Evolutionary conservation across 2,113 vertebrate genomes (phyloP), one percentile per base, ranked within the genome.

Genomic region (Indicator indicator): DNA sequence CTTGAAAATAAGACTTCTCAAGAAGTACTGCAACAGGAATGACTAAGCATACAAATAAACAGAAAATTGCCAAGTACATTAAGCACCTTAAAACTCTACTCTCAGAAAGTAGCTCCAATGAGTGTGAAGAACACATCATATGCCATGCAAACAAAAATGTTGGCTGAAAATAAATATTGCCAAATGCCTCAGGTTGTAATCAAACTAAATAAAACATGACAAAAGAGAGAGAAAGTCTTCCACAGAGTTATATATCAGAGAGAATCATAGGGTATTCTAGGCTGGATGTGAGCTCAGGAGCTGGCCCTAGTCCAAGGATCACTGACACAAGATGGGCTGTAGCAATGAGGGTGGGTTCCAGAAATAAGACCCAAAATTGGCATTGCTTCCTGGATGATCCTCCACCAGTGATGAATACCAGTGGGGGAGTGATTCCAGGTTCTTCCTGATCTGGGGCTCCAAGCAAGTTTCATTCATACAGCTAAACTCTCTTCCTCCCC

Each of bases 351-450:
- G 5, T 14, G 13, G 9, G 19, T n/a, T 72, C 44, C 27, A 77
- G 30, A 19, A 50, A 16, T 0, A 0, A n/a, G 14, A 55, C 21
- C 6, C 11, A 33, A 24, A 71, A 42, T 5, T 10, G 6, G 9
- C 26, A 52, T 44, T 1, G 0, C 4, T 75, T 24, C 44, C 58
- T 56, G 28, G 38, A 26, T 83, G 17, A 48, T 36, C 33, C 3
- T 48, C 50, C 6, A 5, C 14, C 3, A 0, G 3, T 24, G 46
- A 50, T 12, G 24, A 54, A 54, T 17, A 24, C 50, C 36, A 52
- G 23, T 14, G 38, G 9, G 16, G 11, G 16, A n/a, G 27, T 17
- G 2, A 36, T 1, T 27, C 33, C 0, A 0, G 4, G 10, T 11
- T 28, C 48, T 56, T 85, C 32, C 33, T 3, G 0, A n/a, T 27